These are phyloP conservation scores for Germaria angustata DNA, from an alignment of 2,888 invertebrate species.

Conservation along the genomic window DNA sequence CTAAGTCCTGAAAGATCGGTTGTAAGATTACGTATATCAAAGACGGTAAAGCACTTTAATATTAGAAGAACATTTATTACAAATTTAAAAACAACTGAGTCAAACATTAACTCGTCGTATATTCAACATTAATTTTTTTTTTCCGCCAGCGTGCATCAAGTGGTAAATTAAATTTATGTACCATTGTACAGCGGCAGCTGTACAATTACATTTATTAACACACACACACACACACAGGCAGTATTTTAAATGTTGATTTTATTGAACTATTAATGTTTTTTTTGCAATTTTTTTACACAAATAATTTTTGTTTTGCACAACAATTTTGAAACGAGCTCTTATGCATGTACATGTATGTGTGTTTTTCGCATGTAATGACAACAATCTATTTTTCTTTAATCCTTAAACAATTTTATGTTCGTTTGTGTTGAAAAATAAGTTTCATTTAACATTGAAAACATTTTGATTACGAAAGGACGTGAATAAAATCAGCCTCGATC, in stretches of 20 bases:
- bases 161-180: not conserved
- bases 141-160: not conserved
- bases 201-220: slow-evolving; percentile 18
- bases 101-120: not conserved
- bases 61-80: no score
- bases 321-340: not conserved
- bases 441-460: slow-evolving; percentile 29
- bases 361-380: not conserved
- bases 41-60: no score
- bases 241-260: slow-evolving; percentile 41
- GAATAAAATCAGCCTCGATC: not conserved
- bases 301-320: slow-evolving; percentile 34
- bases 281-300: no score
- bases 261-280: slow-evolving; percentile 45
- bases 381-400: slow-evolving; percentile 16
- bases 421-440: slow-evolving; percentile 10
- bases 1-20: no score
- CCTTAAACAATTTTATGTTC: slow-evolving; percentile 2
- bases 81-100: not conserved
- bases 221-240: not conserved
- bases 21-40: no score
- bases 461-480: not conserved
- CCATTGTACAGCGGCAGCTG: not conserved
- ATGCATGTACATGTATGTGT: not conserved
- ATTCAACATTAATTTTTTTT: not conserved